These are phyloP conservation scores for Pseudorasbora parva DNA, from an alignment of 2,113 vertebrate species.

Conservation along the genomic window DNA sequence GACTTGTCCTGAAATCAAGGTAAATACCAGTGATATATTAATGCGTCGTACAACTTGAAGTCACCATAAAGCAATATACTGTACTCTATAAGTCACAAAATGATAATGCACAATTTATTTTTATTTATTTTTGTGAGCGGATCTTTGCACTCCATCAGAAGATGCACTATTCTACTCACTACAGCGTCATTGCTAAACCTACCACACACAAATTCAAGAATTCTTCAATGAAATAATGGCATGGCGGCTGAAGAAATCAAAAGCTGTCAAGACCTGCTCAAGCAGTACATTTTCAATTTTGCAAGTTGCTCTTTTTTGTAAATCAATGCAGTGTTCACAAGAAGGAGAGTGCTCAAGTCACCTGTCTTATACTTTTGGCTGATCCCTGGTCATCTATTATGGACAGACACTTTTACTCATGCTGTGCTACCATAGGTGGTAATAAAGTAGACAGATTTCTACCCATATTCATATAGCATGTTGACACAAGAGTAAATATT, in stretches of 20 bases:
- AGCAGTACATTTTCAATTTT: constrained; percentile 32
- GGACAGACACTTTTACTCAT: constrained; percentile 49
- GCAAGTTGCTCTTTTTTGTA: constrained; percentile 30
- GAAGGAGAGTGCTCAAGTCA: constrained; percentile 48
- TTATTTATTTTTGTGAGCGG: constrained; percentile 1
- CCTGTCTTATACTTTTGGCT: background rate
- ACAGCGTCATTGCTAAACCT: constrained; percentile 34
- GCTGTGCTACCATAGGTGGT: constrained; percentile 55
- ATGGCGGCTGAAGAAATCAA: constrained; percentile 36
- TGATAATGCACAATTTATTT: constrained; percentile 20
- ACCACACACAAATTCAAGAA: constrained; percentile 50
- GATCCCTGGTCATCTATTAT: constrained; percentile 32
- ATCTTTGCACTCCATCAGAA: constrained; percentile 43
- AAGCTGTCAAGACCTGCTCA: constrained; percentile 28
- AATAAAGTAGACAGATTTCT: constrained; percentile 56
- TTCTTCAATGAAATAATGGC: constrained; percentile 54
- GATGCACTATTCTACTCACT: constrained; percentile 50
- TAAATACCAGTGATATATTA: background rate
- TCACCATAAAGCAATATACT: constrained; percentile 48
- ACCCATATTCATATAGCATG: constrained; percentile 61
- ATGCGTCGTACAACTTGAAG: constrained; percentile 40
- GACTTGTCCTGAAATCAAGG: background rate
- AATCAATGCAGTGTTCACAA: constrained; percentile 31
- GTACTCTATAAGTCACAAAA: constrained; percentile 36
- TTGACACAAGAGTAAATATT: constrained; percentile 63